Evolutionary conservation across 2,113 vertebrate species (phyloP).

Genomic region (Pitta sordida): DNA sequence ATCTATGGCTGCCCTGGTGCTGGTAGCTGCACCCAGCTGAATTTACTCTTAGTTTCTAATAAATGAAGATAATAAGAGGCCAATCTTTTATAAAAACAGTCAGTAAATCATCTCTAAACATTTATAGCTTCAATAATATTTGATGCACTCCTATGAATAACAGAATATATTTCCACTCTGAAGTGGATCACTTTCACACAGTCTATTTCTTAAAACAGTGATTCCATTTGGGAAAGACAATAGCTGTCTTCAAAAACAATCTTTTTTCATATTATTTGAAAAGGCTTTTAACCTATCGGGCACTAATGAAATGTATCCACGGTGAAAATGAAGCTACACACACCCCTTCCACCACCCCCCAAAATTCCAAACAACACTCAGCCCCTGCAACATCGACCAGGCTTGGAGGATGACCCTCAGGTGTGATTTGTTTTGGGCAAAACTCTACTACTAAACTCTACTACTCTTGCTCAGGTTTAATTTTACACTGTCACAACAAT

Average conservation of each 20-base stretch:
- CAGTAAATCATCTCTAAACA: background rate
- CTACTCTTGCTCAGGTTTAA: too few species aligned
- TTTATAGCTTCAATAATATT: background rate
- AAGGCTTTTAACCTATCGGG: background rate
- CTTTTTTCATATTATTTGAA: background rate
- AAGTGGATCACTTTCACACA: background rate
- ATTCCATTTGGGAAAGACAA: background rate
- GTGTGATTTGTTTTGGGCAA: background rate
- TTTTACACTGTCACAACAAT: background rate
- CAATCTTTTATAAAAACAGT: background rate
- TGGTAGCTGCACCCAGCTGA: background rate
- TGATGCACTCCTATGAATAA: background rate
- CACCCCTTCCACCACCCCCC: background rate
- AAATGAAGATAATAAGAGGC: background rate
- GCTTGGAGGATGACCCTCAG: background rate
- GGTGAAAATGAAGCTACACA: background rate
- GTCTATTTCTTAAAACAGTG: background rate
- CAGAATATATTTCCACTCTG: background rate
- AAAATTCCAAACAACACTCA: background rate
- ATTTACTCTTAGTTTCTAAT: background rate
- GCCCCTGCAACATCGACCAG: background rate
- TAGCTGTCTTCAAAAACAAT: background rate
- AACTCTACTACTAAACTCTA: too few species aligned
- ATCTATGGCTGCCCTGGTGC: too few species aligned
- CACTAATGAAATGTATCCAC: background rate